Evolutionary conservation across 2,113 vertebrate species (phyloP).

Genomic region (Oreochromis tanganicae): DNA sequence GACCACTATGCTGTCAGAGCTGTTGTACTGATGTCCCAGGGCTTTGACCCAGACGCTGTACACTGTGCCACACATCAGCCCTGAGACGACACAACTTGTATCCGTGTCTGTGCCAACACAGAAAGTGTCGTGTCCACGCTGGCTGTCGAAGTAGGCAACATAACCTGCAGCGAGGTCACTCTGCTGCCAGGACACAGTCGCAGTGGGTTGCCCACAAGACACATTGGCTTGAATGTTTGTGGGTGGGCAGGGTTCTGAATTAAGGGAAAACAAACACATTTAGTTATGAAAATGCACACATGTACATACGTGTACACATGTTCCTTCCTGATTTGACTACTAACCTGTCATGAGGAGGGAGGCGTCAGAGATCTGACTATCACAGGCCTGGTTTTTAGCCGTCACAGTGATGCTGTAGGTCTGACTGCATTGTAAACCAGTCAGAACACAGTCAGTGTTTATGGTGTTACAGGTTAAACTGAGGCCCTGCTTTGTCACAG

Average conservation of each 20-base stretch:
- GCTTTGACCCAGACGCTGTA: slow-evolving; percentile 55
- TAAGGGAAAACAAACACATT: background rate
- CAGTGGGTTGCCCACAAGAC: slow-evolving; percentile 32
- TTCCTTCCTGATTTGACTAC: background rate
- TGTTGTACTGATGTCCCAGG: slow-evolving; percentile 49
- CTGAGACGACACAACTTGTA: slow-evolving; percentile 34
- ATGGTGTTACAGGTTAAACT: slow-evolving; percentile 28
- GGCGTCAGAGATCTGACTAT: slow-evolving; percentile 1
- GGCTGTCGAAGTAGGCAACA: slow-evolving; percentile 28
- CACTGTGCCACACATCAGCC: slow-evolving; percentile 54
- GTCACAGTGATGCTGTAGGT: slow-evolving; percentile 63
- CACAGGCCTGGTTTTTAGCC: slow-evolving; percentile 52
- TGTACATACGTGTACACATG: background rate
- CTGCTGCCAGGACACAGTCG: slow-evolving; percentile 58
- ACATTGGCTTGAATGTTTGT: slow-evolving; percentile 29
- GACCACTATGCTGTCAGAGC: slow-evolving; percentile 47
- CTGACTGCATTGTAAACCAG: slow-evolving; percentile 47
- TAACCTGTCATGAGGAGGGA: slow-evolving; percentile 57
- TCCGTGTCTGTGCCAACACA: slow-evolving; percentile 1
- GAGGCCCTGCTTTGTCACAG: slow-evolving; percentile 32
- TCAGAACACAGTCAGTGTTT: slow-evolving; percentile 47
- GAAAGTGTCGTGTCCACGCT: background rate
- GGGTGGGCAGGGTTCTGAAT: slow-evolving; percentile 65
- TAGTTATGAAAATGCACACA: background rate
- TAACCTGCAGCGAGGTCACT: slow-evolving; percentile 52